Base-by-base conservation (phyloP, 64 coral and sea anemone genomes). In the Pocillopora damicornis region DNA sequence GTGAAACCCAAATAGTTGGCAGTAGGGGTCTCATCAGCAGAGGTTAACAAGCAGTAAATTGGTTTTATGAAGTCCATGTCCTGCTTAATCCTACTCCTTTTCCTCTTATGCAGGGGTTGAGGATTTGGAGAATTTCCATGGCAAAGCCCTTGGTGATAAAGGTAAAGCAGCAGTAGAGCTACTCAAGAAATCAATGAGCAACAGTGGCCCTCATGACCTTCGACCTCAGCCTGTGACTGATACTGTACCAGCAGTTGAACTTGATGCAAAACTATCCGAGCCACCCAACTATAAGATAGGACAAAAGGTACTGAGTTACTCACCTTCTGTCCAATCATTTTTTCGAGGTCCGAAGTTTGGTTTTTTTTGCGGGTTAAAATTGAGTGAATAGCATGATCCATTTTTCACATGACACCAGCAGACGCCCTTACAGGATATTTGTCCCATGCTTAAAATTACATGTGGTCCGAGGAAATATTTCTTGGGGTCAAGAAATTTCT, bases 111-210 rank as follows among this genome's bases (percentile, higher is more conserved):
- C 56, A 98, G 96, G 93, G 63, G 74, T 98, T 88, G 96, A 95
- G 78, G 90, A 98, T 75, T 15, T 79, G n/a, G 92, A 94, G 30
- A 95, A 95, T 51, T 98, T 87, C 76, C 96, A 98, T 88, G 96
- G 96, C 1, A 98, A 98, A 67, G 82, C 96, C 68, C 71, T 98
- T 63, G 91, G 88, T 4, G 93, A 92, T 80, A 95, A 90, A 61
- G 90, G 78, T 14, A 59, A 37, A 35, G 79, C 59, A 64, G 86
- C 87, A 37, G 37, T 98, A 15, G 77, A 85, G 34, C 23, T 25
- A 13, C 72, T 98, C 2, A 83, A 94, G 15, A 13, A 67, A 23
- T 83, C 84, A 2, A 86, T 98, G 25, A 58, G 68, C 20, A 72
- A 61, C 57, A 22, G 60, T 35, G 51, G 68, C 11, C 73, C 79